These are phyloP conservation scores for Strigamia crassipes DNA, from an alignment of 2,888 invertebrate genomes.

Conservation along the genomic window DNA sequence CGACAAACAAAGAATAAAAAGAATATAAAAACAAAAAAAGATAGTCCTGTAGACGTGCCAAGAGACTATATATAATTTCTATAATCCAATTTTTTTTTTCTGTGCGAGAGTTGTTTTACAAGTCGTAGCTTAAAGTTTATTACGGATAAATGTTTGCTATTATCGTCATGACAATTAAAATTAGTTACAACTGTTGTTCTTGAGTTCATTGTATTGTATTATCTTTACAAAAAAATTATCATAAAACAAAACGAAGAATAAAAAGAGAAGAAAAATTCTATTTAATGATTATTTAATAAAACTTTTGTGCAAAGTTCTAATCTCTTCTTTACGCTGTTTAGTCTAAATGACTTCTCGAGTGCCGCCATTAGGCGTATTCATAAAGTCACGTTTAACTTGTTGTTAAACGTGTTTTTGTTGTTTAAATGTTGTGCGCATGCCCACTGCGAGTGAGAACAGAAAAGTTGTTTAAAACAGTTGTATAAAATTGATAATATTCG, in stretches of 20 bases:
- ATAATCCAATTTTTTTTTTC: slow-evolving; percentile 15
- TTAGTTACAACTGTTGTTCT: slow-evolving; percentile 5
- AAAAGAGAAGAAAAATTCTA: background rate
- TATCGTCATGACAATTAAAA: slow-evolving; percentile 12
- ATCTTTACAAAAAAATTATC: slow-evolving; percentile 4
- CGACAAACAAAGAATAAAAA: background rate
- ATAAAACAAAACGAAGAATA: background rate
- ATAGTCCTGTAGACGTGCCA: slow-evolving; percentile 12
- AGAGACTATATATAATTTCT: slow-evolving; percentile 21
- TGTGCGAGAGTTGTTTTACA: slow-evolving; percentile 21
- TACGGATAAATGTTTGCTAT: slow-evolving; percentile 5
- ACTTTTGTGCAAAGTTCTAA: background rate
- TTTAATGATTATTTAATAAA: slow-evolving; percentile 10
- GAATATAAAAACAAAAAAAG: background rate
- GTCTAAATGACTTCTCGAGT: too few relatives aligned
- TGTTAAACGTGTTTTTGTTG: too few relatives aligned
- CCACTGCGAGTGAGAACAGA: too few relatives aligned
- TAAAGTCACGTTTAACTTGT: too few relatives aligned
- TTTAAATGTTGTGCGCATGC: too few relatives aligned
- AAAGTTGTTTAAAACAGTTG: too few relatives aligned
- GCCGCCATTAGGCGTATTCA: too few relatives aligned
- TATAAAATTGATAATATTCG: too few relatives aligned
- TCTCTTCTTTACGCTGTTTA: too few relatives aligned
- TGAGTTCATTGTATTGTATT: slow-evolving; percentile 5
- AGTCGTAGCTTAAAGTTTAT: slow-evolving; percentile 21